Base-by-base conservation (phyloP, 1,140 invertebrate genomes). In the Drosophila pruinosa region DNA sequence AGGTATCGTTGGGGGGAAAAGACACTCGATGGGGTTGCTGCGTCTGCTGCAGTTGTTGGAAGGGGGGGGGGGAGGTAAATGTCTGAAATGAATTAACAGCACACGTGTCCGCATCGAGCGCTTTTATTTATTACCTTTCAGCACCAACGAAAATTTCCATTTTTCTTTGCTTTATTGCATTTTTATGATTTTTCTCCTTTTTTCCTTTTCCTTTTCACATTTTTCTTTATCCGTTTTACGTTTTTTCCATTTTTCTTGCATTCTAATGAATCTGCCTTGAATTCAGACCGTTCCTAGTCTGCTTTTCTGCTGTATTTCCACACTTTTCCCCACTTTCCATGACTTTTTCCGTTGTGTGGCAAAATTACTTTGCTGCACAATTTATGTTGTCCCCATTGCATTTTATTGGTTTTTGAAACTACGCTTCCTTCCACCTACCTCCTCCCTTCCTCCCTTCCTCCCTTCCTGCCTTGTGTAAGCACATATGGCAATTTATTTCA, bases 121-220 rank as follows among this genome's bases (percentile, higher is more conserved):
- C 74, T 88, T n/a, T n/a, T 88, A 86, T 86, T 86, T 86, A 86
- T 86, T 86, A 88, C 81, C 81, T 86, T 86, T 86, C 81, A 86
- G 61, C 81, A 59, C 34, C 14, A 21, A 45, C 24, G 19, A 69
- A 62, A 74, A 75, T 78, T 82, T 82, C 47, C 58, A 63, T 72
- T 72, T 71, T 81, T 76, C 59, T 61, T 74, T 41, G 48, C 38
- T 57, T 53, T 50, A 21, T 61, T 36, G 5, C 47, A 10, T 31
- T 43, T 5, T 54, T 28, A 48, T 19, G 36, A 41, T 59, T 54
- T 75, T 79, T 63, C 48, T 39, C 57, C 43, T 59, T 75, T 57
- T 54, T 73, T 41, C 57, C 43, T 54, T 75, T 57, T 56, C 12
- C 53, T 39, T 39, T 39, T 22, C 28, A 22, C 8, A 14, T 24